These are phyloP conservation scores for Tholera decimalis DNA, from an alignment of 2,888 invertebrate genomes.

Conservation along the genomic window DNA sequence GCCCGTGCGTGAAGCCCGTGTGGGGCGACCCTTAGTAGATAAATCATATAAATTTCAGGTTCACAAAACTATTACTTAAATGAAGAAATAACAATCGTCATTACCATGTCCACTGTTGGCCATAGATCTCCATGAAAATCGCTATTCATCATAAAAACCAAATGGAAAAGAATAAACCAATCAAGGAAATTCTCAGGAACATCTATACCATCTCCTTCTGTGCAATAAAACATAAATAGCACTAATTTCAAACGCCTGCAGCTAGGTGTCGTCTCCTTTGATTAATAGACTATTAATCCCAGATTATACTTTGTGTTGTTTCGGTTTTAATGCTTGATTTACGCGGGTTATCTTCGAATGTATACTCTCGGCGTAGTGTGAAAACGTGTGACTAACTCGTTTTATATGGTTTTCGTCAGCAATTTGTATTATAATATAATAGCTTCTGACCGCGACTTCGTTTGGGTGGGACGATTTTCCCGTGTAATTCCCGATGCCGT, in stretches of 20 bases:
- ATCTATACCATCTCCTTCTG: slow-evolving; percentile 18
- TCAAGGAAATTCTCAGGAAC: background rate
- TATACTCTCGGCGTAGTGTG: slow-evolving; percentile 46
- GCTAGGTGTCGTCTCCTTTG: slow-evolving; percentile 74
- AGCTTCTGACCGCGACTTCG: no score
- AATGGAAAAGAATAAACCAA: slow-evolving; percentile 1
- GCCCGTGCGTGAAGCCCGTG: no score
- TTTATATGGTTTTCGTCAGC: slow-evolving; percentile 28
- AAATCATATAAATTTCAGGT: no score
- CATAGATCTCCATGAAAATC: background rate
- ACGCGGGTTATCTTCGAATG: slow-evolving; percentile 55
- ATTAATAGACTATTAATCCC: slow-evolving; percentile 81
- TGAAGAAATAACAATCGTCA: no score
- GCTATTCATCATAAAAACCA: background rate
- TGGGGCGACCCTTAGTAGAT: no score
- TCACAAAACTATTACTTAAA: no score
- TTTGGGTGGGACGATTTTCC: no score
- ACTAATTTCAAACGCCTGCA: slow-evolving; percentile 71
- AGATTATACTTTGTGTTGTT: slow-evolving; percentile 74
- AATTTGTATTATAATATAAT: no score
- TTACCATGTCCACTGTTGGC: background rate
- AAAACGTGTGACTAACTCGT: slow-evolving; percentile 50
- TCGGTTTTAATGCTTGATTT: slow-evolving; percentile 70
- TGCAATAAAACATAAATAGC: slow-evolving; percentile 55
- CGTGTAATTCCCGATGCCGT: no score